Conservation (phyloP, 2,797 vertebrate species). For the Spinibarbus caldwelli region DNA sequence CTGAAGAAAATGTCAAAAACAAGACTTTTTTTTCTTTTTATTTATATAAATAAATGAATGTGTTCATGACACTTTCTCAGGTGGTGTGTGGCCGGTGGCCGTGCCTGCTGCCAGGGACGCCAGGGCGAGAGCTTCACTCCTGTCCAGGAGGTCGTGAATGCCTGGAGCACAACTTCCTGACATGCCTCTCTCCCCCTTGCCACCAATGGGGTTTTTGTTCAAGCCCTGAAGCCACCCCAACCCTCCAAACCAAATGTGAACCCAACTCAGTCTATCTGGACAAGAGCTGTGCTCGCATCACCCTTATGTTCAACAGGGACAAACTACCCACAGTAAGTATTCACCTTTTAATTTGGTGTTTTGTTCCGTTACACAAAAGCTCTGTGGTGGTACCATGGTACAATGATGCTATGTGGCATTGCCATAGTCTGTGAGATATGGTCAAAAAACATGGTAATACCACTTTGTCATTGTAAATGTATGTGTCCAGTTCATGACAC, state of each 20-base stretch:
- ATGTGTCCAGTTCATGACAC: not conserved
- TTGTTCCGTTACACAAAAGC: not conserved
- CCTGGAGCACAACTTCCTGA: slow-evolving; percentile 80
- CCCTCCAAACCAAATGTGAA: slow-evolving; percentile 82
- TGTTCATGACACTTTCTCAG: slow-evolving; percentile 67
- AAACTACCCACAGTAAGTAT: slow-evolving; percentile 89
- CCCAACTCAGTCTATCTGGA: slow-evolving; percentile 89
- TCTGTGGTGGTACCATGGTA: not conserved
- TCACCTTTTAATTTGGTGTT: slow-evolving; percentile 17
- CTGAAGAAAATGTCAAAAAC: not conserved
- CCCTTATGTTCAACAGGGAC: slow-evolving; percentile 88
- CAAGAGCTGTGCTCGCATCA: slow-evolving; percentile 93
- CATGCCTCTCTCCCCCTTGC: slow-evolving; percentile 92
- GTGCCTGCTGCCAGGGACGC: slow-evolving; percentile 77
- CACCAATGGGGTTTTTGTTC: slow-evolving; percentile 91
- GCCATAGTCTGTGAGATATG: not conserved
- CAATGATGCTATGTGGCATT: not conserved
- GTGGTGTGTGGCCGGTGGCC: slow-evolving; percentile 90
- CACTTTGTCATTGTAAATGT: not conserved
- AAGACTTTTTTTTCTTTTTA: not conserved
- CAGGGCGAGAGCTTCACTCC: slow-evolving; percentile 65
- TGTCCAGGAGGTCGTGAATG: slow-evolving; percentile 88
- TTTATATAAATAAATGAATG: not conserved
- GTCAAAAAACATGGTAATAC: not conserved
- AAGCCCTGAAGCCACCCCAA: slow-evolving; percentile 70